A percentile compares a stretch with the other conserved stretches of the same genome.
Evolutionary conservation across 2,797 vertebrate genomes (phyloP).

Genomic region (Fringilla coelebs): DNA sequence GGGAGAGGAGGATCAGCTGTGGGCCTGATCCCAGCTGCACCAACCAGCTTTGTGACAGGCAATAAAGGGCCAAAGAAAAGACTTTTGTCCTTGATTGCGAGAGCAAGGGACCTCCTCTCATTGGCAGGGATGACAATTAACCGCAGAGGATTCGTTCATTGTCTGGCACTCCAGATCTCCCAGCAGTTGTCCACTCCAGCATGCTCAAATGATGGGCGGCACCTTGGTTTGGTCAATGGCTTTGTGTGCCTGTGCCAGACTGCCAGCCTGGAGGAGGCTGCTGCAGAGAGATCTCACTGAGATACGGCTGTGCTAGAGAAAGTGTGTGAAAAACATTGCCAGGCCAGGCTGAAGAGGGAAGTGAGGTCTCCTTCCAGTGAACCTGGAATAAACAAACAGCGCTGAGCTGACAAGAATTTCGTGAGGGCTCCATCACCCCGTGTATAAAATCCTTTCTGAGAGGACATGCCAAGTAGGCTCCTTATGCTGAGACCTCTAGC

Average conservation of each 20-base stretch:
- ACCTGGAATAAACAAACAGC: not conserved
- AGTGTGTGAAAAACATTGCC: not conserved
- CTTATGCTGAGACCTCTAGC: not conserved
- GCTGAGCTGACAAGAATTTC: not conserved
- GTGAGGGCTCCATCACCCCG: not conserved
- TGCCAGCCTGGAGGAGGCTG: not conserved
- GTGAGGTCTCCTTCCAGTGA: not conserved
- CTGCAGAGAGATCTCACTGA: not conserved
- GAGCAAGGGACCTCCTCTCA: slow-evolving; percentile 26
- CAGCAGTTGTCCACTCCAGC: slow-evolving; percentile 15
- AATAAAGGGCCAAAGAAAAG: slow-evolving; percentile 65
- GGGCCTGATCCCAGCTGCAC: slow-evolving; percentile 71
- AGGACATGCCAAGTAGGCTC: not conserved
- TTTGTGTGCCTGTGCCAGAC: slow-evolving; percentile 17
- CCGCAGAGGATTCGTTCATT: slow-evolving; percentile 41
- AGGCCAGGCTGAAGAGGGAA: not conserved
- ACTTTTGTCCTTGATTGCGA: slow-evolving; percentile 55
- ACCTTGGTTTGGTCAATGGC: slow-evolving; percentile 7
- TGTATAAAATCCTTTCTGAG: not conserved
- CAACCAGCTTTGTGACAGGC: slow-evolving; percentile 51
- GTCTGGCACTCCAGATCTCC: slow-evolving; percentile 7
- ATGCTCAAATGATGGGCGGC: not conserved
- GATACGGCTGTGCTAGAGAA: not conserved
- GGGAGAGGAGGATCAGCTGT: slow-evolving; percentile 49
- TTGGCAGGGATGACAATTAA: slow-evolving; percentile 47